phyloP scores from a whole-genome alignment of 2,113 vertebrate species.

The Pangasianodon gigas region DNA sequence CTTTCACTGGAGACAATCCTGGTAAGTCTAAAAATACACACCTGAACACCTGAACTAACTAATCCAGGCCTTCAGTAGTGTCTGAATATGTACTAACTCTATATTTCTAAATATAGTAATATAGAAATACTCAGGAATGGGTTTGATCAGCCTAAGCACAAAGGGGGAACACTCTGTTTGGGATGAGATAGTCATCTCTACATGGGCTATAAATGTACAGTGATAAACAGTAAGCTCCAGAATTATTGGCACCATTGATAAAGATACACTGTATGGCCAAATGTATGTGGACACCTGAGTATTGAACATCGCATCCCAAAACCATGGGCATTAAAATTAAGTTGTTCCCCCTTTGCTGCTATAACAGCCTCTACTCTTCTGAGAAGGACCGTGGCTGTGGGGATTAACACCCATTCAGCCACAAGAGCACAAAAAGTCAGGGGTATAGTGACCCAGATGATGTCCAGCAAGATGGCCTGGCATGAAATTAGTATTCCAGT shows the following conservation, averaged over 20 bases:
- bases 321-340: neutral
- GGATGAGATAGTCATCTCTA: neutral
- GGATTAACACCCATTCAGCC: neutral
- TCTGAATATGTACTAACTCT: neutral
- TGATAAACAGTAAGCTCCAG: neutral
- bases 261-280: neutral
- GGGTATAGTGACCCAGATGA: neutral
- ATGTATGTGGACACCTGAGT: neutral
- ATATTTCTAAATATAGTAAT: neutral
- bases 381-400: neutral
- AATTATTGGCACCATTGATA: neutral
- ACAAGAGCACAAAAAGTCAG: neutral
- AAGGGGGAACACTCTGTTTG: neutral
- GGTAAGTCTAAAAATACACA: slow-evolving; percentile 71
- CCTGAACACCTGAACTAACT: neutral
- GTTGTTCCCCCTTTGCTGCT: neutral
- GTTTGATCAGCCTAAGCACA: neutral
- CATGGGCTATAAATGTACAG: neutral
- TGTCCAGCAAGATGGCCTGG: neutral
- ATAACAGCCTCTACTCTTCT: neutral
- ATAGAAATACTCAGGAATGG: neutral
- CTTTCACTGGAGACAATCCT: slow-evolving; percentile 96
- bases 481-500: neutral
- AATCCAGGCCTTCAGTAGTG: neutral
- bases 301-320: neutral